Conservation (phyloP, 92 coral and sea anemone genomes). For the Epizoanthus rinbou region DNA sequence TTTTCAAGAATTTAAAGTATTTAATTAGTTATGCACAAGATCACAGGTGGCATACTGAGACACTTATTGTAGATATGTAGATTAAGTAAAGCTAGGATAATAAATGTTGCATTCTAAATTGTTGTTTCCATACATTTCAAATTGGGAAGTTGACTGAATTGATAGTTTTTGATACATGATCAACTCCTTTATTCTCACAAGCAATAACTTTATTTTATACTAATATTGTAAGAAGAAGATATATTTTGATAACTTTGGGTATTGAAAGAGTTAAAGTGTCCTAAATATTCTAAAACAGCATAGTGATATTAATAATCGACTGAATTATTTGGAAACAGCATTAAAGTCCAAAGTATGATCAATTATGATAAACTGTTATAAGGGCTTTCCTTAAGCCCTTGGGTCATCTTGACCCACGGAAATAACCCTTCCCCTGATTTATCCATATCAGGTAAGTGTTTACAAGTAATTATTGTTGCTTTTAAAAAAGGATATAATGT, state of each 20-base stretch:
- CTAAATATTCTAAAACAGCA: background rate
- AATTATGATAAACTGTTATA: background rate
- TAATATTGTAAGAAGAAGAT: too few species aligned
- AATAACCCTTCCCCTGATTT: background rate
- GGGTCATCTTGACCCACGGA: too few species aligned
- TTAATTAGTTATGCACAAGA: background rate
- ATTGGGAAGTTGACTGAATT: background rate
- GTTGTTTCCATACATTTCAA: too few species aligned
- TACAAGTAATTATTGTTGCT: background rate
- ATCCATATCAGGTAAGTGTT: background rate
- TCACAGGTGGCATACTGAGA: conserved; percentile 1
- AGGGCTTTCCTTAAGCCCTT: too few species aligned
- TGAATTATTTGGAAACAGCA: too few species aligned
- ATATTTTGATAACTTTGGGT: background rate
- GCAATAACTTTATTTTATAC: background rate
- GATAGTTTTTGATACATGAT: background rate
- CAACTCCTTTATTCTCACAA: background rate
- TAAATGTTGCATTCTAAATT: conserved; percentile 1
- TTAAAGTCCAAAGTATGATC: too few species aligned
- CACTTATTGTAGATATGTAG: conserved; percentile 2
- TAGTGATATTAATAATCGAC: too few species aligned
- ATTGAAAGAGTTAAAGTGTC: background rate
- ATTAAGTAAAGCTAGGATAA: background rate
- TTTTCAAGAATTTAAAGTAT: background rate
- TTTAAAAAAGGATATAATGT: background rate